Conservation (phyloP, 1,140 invertebrate genomes). For the Drosophila prosaltans region DNA sequence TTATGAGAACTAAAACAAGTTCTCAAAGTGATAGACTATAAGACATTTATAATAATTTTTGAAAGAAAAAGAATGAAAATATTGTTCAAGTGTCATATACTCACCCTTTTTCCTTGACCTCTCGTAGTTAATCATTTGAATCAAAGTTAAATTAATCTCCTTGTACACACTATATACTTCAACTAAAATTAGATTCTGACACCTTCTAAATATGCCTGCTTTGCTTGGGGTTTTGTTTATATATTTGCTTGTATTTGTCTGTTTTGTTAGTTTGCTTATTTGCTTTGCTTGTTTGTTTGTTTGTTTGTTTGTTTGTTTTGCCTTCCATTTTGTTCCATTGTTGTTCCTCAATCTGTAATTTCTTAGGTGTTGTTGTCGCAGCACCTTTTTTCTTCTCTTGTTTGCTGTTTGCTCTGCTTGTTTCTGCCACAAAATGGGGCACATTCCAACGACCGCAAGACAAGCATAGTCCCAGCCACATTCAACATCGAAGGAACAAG, state of each 20-base stretch:
- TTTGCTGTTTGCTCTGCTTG: neutral
- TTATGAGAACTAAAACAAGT: too few relatives aligned
- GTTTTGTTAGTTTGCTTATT: conserved; percentile 2
- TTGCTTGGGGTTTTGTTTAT: conserved; percentile 3
- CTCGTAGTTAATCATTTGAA: neutral
- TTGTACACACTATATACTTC: neutral
- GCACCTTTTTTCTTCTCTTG: conserved; percentile 19
- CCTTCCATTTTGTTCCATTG: conserved; percentile 7
- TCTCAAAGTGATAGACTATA: too few relatives aligned
- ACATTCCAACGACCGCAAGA: conserved; percentile 5
- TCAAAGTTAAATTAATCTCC: neutral
- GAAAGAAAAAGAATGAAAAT: too few relatives aligned
- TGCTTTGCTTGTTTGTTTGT: conserved; percentile 8
- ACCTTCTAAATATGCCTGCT: neutral
- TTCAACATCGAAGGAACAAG: neutral
- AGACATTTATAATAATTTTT: too few relatives aligned
- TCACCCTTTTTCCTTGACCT: too few relatives aligned
- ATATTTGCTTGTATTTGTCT: conserved; percentile 3
- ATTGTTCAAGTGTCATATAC: too few relatives aligned
- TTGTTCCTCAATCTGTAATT: conserved; percentile 27
- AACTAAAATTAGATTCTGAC: neutral
- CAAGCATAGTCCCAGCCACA: neutral
- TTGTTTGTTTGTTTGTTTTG: conserved; percentile 7
- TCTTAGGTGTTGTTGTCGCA: conserved; percentile 24
- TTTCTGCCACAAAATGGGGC: conserved; percentile 1